A percentile compares a stretch with the other conserved stretches of the same genome.
Evolutionary conservation across 2,113 vertebrate genomes (phyloP).

Genomic region (Otis tarda): DNA sequence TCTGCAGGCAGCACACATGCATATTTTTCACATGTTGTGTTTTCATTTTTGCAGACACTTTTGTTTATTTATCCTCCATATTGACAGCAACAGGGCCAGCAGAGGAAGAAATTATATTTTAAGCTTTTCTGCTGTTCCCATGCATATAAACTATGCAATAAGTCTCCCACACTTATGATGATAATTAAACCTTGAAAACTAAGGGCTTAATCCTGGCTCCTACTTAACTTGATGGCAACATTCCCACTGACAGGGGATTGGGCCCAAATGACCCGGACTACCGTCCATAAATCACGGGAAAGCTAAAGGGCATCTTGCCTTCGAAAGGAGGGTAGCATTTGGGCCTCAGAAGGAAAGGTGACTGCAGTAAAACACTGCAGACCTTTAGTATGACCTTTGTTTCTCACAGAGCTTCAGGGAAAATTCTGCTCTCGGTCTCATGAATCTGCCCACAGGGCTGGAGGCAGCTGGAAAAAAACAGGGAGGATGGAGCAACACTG

Average conservation of each 20-base stretch:
- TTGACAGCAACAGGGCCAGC: constrained; percentile 40
- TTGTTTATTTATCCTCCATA: constrained; percentile 32
- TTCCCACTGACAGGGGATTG: not conserved
- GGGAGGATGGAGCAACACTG: not conserved
- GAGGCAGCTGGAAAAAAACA: not conserved
- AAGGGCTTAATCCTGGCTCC: constrained; percentile 31
- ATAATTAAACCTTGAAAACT: constrained; percentile 59
- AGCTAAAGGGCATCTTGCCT: not conserved
- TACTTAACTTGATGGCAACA: constrained; percentile 11
- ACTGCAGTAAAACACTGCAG: constrained; percentile 20
- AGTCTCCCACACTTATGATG: constrained; percentile 5
- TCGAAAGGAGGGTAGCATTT: not conserved
- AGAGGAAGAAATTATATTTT: constrained; percentile 67
- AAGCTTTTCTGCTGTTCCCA: constrained; percentile 63
- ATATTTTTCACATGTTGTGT: not conserved
- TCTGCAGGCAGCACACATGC: not conserved
- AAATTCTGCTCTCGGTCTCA: not conserved
- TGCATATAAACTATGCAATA: constrained; percentile 42
- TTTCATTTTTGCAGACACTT: not conserved
- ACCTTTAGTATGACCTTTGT: constrained; percentile 8
- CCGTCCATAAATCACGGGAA: not conserved
- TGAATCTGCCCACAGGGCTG: not conserved
- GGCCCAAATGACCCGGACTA: not conserved
- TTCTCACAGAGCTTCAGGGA: not conserved
- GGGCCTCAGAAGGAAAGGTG: not conserved